These are phyloP conservation scores for Eulacestoma nigropectus DNA, from an alignment of 2,113 vertebrate species.

Conservation along the genomic window DNA sequence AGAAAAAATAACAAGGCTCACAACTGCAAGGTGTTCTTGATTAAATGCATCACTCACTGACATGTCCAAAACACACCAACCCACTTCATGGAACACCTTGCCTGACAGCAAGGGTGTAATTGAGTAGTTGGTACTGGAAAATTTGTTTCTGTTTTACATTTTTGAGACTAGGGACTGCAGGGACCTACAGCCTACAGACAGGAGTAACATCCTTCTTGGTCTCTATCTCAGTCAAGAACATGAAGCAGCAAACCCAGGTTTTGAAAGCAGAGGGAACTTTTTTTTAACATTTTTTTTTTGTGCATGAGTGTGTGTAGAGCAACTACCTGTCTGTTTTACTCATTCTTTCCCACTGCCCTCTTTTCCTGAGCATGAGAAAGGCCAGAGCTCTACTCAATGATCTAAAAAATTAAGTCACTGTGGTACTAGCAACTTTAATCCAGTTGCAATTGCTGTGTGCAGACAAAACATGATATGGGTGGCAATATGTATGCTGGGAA, in stretches of 20 bases:
- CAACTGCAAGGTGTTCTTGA: constrained; percentile 45
- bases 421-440: not conserved
- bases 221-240: not conserved
- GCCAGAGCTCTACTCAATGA: not conserved
- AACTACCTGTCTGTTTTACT: not conserved
- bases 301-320: not conserved
- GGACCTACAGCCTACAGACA: not conserved
- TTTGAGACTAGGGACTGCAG: not conserved
- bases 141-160: not conserved
- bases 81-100: constrained; percentile 3
- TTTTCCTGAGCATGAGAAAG: not conserved
- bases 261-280: not conserved
- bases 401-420: not conserved
- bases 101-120: not conserved
- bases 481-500: not conserved
- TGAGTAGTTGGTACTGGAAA: constrained; percentile 1
- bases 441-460: not conserved
- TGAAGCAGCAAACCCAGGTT: not conserved
- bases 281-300: not conserved
- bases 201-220: not conserved
- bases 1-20: not conserved
- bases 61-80: not conserved
- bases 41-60: constrained; percentile 52
- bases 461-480: not conserved
- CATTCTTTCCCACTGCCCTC: not conserved